phyloP scores from a whole-genome alignment of 2,113 vertebrate genomes.

The Chionis minor region DNA sequence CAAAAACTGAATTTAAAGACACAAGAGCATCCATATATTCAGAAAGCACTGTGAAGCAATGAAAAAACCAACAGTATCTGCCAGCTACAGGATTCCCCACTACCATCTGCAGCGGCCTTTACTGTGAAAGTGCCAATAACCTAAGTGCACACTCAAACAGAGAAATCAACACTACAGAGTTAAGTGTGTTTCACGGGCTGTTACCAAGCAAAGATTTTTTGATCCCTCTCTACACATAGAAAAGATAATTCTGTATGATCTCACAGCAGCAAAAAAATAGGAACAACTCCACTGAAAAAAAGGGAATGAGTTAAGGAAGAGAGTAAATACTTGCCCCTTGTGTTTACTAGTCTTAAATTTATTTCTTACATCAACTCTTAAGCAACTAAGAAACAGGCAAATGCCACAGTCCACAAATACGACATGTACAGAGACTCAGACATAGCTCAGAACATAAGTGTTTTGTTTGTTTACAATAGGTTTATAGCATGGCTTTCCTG shows the following conservation, averaged over 20 bases:
- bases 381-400: neutral
- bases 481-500: neutral
- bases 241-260: neutral
- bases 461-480: neutral
- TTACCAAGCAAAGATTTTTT: neutral
- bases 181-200: neutral
- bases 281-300: neutral
- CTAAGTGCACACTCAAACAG: neutral
- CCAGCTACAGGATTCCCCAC: neutral
- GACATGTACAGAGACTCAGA: fast-evolving
- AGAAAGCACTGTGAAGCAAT: neutral
- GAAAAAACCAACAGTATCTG: neutral
- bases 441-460: fast-evolving
- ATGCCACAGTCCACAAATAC: neutral
- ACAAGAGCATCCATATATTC: neutral
- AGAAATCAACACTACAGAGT: neutral
- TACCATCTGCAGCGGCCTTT: neutral
- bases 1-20: neutral
- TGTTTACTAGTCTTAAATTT: neutral
- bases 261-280: neutral
- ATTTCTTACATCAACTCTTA: neutral
- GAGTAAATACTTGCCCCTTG: neutral
- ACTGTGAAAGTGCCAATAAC: neutral
- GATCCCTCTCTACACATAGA: neutral
- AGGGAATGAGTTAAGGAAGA: neutral